phyloP scores from a whole-genome alignment of 2,888 invertebrate species.

The Tipula vernalis region DNA sequence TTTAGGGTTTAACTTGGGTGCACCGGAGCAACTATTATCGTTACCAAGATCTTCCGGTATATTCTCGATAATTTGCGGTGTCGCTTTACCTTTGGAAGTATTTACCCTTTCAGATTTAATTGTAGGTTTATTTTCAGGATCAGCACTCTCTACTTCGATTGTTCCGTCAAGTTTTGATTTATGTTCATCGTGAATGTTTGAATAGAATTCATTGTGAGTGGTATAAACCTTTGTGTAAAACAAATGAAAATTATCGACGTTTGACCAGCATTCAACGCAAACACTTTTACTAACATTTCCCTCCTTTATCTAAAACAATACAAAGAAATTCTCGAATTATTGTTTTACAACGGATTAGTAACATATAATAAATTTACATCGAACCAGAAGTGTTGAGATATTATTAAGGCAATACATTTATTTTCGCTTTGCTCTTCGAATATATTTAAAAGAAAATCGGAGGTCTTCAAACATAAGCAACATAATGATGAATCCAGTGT shows the following conservation, averaged over 20 bases:
- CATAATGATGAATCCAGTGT: background rate
- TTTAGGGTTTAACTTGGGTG: background rate
- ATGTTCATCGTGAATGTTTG: background rate
- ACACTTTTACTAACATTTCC: background rate
- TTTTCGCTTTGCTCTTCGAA: background rate
- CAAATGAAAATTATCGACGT: background rate
- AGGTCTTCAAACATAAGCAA: background rate
- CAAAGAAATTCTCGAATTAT: background rate
- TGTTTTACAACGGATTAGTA: no score
- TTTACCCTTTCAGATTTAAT: background rate
- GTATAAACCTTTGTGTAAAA: background rate
- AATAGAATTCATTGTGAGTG: background rate
- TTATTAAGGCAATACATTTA: conserved; percentile 11
- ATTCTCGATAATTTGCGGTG: background rate
- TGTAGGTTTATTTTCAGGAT: background rate
- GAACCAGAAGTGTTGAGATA: conserved; percentile 15
- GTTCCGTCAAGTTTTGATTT: background rate
- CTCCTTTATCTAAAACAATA: background rate
- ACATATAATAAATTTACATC: conserved; percentile 7
- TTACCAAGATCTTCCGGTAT: background rate
- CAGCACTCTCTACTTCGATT: background rate
- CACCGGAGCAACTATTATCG: background rate
- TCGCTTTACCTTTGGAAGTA: background rate
- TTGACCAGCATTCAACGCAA: background rate
- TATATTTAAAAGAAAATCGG: background rate